These are phyloP conservation scores for Hirtodrosophila alboralis DNA, from an alignment of 2,888 invertebrate genomes.

Conservation along the genomic window DNA sequence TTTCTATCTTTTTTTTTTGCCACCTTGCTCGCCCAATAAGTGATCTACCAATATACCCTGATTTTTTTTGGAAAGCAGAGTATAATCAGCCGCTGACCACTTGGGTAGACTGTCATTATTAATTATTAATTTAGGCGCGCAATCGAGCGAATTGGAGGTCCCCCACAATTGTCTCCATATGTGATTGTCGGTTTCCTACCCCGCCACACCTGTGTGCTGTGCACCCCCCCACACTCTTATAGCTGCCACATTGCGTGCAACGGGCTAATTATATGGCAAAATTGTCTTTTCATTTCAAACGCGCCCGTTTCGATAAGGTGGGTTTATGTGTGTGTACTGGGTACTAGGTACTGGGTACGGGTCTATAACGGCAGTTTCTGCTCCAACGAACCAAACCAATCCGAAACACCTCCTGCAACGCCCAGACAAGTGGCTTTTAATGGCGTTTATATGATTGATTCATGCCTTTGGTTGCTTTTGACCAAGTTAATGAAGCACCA, in stretches of 20 bases:
- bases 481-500: conserved; percentile 53
- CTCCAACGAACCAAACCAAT: conserved; percentile 42
- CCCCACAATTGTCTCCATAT: conserved; percentile 42
- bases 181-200: conserved; percentile 20
- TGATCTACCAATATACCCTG: too few relatives aligned
- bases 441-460: conserved; percentile 73
- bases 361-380: conserved; percentile 46
- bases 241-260: conserved; percentile 70
- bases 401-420: conserved; percentile 16
- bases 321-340: conserved; percentile 3
- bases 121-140: conserved; percentile 63
- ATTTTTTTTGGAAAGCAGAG: too few relatives aligned
- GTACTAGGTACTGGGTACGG: conserved; percentile 1
- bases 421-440: conserved; percentile 28
- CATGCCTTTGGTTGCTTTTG: conserved; percentile 41
- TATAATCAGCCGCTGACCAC: conserved; percentile 22
- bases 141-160: conserved; percentile 51
- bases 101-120: conserved; percentile 55
- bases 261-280: conserved; percentile 76
- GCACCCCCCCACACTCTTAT: not conserved
- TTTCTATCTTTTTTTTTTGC: too few relatives aligned
- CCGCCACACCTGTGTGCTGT: not conserved
- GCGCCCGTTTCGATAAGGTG: conserved; percentile 14
- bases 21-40: too few relatives aligned
- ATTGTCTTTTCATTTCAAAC: conserved; percentile 69